phyloP scores from a whole-genome alignment of 2,113 vertebrate species.

The Motacilla tschutschensis region DNA sequence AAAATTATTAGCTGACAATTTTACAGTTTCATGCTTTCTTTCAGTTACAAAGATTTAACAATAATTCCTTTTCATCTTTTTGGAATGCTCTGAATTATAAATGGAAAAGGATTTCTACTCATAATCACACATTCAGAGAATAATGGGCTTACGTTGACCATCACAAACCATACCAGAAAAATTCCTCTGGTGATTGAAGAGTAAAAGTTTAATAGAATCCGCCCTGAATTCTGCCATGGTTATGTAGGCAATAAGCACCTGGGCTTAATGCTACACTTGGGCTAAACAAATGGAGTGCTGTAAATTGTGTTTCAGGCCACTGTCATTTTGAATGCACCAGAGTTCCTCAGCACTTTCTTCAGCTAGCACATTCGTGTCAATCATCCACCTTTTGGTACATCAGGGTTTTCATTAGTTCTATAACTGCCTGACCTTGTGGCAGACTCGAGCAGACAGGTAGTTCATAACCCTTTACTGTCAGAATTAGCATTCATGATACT shows the following conservation, averaged over 20 bases:
- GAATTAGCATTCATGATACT: constrained; percentile 76
- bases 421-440: constrained; percentile 69
- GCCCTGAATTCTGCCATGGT: not conserved
- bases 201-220: constrained; percentile 15
- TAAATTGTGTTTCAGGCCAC: constrained; percentile 57
- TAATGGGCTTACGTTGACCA: not conserved
- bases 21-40: constrained; percentile 12
- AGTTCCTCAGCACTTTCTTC: constrained; percentile 28
- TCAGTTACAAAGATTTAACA: constrained; percentile 23
- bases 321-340: constrained; percentile 57
- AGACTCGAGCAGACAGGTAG: constrained; percentile 62
- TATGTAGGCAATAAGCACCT: not conserved
- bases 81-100: not conserved
- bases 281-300: constrained; percentile 48
- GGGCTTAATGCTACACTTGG: not conserved
- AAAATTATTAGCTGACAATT: not conserved
- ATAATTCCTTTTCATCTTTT: constrained; percentile 37
- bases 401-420: constrained; percentile 63
- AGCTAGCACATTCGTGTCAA: constrained; percentile 36
- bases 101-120: not conserved
- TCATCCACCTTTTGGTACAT: constrained; percentile 67
- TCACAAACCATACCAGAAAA: not conserved
- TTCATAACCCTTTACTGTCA: constrained; percentile 73
- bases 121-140: not conserved
- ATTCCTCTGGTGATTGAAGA: not conserved